Evolutionary conservation across 1,140 invertebrate genomes (phyloP), one percentile per base, ranked within the genome.

Genomic region (Delia radicum): DNA sequence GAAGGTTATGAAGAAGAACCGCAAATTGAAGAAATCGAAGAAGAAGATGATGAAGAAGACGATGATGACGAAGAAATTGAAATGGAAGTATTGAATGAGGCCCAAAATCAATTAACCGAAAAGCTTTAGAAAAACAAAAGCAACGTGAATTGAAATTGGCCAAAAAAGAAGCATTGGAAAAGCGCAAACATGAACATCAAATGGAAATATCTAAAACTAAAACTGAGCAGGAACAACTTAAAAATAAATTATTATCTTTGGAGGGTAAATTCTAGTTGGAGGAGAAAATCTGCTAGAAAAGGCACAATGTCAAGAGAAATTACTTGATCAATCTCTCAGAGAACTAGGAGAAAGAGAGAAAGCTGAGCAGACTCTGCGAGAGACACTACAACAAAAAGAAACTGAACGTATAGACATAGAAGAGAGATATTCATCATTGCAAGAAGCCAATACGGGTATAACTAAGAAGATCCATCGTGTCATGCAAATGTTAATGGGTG

Each of bases 201-300:
- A 87, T 86, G 18, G 89, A 90, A 80, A 83, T 90, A 8, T 89
- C 90, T 48, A 84, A 87, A 31, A 89, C 89, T 42, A 90, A 90
- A 87, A 77, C 80, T 2, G 85, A 92, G 86, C 94, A 91, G 87
- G 93, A 90, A 81, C 92, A 90, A 79, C 86, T 99, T 6, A 91
- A 93, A 76, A 91, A 96, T 76, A 97, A 98, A 85, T 90, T 99
- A 74, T 90, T 93, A 77, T 93, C 93, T 24, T 90, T 99, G 65
- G 96, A 99, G 86, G 96, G 95, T 75, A 97, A 98, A 97, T 99
- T 72, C 90, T 99, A 24, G 94, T 99, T 8, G 98, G 98, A 1
- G 98, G 98, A 7, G 98, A 99, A 87, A 99, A 99, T 89, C 89
- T 99, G 8, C 89, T 99, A 74, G 97, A 99, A 86, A 99, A 99